Base-by-base conservation (phyloP, 2,113 vertebrate species). In the Macroglossus sobrinus region DNA sequence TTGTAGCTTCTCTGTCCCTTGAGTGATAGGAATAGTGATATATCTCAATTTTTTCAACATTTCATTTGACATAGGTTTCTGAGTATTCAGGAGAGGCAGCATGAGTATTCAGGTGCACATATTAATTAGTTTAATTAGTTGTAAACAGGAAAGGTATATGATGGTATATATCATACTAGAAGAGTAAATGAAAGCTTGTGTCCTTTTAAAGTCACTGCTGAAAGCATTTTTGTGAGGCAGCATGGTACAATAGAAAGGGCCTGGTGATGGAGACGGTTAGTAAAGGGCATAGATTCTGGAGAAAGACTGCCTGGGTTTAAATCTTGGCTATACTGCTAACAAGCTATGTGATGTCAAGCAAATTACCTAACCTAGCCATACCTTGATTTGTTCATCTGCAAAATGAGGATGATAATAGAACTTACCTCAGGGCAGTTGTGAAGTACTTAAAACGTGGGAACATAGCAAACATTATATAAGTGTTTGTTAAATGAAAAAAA, bases 361-460 rank as follows among this genome's bases (percentile, higher is more conserved):
- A 38, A 16, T 93, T 72, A 59, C 22, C 33, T 64, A 80, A 38
- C 45, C n/a, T 74, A 9, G 26, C 9, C 10, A 16, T 55, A 47
- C 21, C 57, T 90, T 35, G 59, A 0, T 90, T 90, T 53, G 61
- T 43, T 89, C 53, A 71, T 82, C 66, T 85, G 24, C 78, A 89
- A 82, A 82, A 88, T 63, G n/a, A 5, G 21, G 53, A 38, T 40
- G 14, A 40, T 85, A 45, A 59, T 75, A 84, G 38, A 86, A 81
- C 53, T 69, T 76, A 55, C 12, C 57, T 80, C 64, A 81, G 11
- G 64, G 47, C 15, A 18, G n/a, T n/a, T 86, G 6, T 68, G 33
- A 86, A 89, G 69, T 81, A 80, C 93, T 94, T 76, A 76, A 57
- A 87, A 66, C 53, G 40, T 90, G 45, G 78, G 40, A 82, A 81